Evolutionary conservation across 2,888 invertebrate genomes (phyloP).

Genomic region (Serripes groenlandicus): DNA sequence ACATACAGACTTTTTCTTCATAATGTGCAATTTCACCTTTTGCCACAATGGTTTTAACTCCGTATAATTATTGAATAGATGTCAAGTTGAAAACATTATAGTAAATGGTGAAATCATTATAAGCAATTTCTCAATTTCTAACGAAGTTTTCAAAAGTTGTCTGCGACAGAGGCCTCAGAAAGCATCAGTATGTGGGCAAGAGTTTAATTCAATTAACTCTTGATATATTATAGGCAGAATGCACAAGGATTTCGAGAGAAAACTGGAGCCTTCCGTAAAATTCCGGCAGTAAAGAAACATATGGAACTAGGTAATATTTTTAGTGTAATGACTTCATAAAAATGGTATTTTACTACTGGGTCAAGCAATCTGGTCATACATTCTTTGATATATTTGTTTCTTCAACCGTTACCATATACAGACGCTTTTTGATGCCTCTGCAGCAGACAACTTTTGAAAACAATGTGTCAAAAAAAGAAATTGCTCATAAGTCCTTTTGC

Average conservation of each 20-base stretch:
- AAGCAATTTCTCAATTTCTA: no score
- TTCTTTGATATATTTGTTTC: no score
- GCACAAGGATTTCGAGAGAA: constrained; percentile 92
- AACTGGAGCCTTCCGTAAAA: constrained; percentile 94
- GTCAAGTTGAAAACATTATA: no score
- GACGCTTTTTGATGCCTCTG: not conserved
- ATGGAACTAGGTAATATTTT: constrained; percentile 89
- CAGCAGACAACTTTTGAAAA: not conserved
- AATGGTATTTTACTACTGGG: not conserved
- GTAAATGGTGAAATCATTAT: no score
- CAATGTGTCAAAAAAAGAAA: not conserved
- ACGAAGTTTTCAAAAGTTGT: no score
- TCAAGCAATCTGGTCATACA: not conserved
- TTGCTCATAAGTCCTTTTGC: not conserved
- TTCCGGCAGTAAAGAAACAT: constrained; percentile 90
- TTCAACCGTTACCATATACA: not conserved
- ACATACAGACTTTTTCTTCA: no score
- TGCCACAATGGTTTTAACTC: no score
- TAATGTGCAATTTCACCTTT: no score
- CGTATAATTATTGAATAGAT: no score
- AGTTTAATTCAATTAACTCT: no score
- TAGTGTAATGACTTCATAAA: not conserved
- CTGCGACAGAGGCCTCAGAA: no score
- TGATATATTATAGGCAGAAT: constrained; percentile 87
- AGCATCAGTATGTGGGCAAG: no score